Conservation (phyloP, 1,140 invertebrate species). For the Leptestheria dahalacensis region DNA sequence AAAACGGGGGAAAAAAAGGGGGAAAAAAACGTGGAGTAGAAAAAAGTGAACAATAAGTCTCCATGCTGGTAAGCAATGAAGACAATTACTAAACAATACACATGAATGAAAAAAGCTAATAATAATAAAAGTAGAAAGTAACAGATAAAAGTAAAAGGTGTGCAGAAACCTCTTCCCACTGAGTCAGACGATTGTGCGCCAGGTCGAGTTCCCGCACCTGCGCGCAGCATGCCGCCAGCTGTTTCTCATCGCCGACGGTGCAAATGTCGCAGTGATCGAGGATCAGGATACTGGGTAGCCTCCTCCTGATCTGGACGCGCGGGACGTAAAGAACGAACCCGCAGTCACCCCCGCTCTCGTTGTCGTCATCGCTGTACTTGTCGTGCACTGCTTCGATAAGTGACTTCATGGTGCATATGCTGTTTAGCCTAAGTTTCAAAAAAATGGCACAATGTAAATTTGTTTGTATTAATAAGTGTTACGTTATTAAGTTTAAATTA, state of each 20-base stretch:
- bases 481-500: no score
- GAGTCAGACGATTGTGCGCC: constrained; percentile 69
- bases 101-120: no score
- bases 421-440: no score
- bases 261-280: constrained; percentile 14
- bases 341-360: neutral
- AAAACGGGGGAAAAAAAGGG: no score
- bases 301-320: neutral
- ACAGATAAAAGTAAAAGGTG: no score
- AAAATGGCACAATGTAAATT: neutral
- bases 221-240: constrained; percentile 61
- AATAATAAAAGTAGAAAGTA: constrained; percentile 15
- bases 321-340: constrained; percentile 7
- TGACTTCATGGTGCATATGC: neutral
- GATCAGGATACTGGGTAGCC: constrained; percentile 9
- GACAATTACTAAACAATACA: no score
- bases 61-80: no score
- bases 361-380: constrained; percentile 9
- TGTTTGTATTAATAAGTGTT: no score
- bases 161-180: constrained; percentile 72
- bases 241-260: constrained; percentile 47
- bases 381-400: constrained; percentile 8
- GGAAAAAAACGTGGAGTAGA: no score
- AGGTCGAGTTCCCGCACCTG: constrained; percentile 76
- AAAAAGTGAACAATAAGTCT: no score